Conservation (phyloP, 2,888 invertebrate species). For the Tryphoninae sp. region DNA sequence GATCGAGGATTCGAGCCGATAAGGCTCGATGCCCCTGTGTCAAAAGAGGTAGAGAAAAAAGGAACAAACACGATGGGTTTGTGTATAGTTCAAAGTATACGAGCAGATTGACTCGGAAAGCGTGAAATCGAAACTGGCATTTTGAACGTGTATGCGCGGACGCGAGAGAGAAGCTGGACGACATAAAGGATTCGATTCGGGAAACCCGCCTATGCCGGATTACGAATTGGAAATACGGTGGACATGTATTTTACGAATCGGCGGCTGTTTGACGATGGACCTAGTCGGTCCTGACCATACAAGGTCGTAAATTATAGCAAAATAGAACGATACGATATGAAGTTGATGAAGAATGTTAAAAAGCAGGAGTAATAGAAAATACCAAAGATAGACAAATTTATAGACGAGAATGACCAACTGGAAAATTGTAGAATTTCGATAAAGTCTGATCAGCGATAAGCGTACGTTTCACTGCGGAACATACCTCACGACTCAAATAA, state of each 20-base stretch:
- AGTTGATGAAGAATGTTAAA: not conserved
- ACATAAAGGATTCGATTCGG: slow-evolving; percentile 44
- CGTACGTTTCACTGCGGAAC: not conserved
- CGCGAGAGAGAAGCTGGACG: slow-evolving; percentile 10
- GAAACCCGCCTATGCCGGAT: slow-evolving; percentile 35
- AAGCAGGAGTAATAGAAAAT: not conserved
- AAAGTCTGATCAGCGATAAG: not conserved
- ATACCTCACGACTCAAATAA: not conserved
- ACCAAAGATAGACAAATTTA: not conserved
- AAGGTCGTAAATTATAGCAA: no score
- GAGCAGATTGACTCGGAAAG: slow-evolving; percentile 39
- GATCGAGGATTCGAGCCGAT: slow-evolving; percentile 27
- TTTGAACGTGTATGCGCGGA: slow-evolving; percentile 35
- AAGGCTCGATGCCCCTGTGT: slow-evolving; percentile 29
- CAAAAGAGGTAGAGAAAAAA: slow-evolving; percentile 19
- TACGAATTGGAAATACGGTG: slow-evolving; percentile 23
- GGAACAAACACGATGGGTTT: slow-evolving; percentile 3
- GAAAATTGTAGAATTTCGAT: not conserved
- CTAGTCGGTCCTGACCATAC: not conserved
- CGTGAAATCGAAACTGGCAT: slow-evolving; percentile 52
- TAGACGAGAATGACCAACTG: no score
- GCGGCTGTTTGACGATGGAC: not conserved
- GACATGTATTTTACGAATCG: not conserved
- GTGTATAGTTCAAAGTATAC: slow-evolving; percentile 43
- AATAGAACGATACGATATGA: not conserved